phyloP scores from a whole-genome alignment of 2,797 vertebrate genomes.

The Lepilemur ruficaudatus region DNA sequence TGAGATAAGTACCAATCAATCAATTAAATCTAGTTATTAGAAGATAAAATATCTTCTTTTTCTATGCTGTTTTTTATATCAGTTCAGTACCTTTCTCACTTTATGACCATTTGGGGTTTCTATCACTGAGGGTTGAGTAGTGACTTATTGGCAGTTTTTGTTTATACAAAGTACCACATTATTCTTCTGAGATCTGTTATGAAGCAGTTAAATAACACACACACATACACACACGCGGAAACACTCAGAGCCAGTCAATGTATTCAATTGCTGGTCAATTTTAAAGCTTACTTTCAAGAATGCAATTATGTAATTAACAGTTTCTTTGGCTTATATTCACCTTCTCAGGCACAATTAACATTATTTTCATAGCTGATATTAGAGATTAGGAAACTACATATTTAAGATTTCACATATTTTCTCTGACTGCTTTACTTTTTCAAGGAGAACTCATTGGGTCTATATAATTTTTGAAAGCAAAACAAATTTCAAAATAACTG shows the following conservation, averaged over 20 bases:
- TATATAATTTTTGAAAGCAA: not conserved
- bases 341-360: not conserved
- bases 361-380: not conserved
- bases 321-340: not conserved
- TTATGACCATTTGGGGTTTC: not conserved
- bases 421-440: not conserved
- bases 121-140: not conserved
- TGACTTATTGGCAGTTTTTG: not conserved
- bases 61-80: not conserved
- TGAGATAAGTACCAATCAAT: not conserved
- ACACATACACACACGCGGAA: not conserved
- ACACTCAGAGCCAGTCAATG: not conserved
- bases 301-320: not conserved
- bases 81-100: not conserved
- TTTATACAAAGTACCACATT: not conserved
- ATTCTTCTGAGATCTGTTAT: not conserved
- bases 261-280: not conserved
- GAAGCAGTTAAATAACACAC: not conserved
- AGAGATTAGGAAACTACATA: not conserved
- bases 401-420: not conserved
- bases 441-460: not conserved
- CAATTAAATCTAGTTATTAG: not conserved
- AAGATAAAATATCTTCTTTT: not conserved
- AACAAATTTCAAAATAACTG: not conserved
- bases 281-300: not conserved